These are phyloP conservation scores for Acronicta leporina DNA, from an alignment of 2,888 invertebrate species.

Conservation along the genomic window DNA sequence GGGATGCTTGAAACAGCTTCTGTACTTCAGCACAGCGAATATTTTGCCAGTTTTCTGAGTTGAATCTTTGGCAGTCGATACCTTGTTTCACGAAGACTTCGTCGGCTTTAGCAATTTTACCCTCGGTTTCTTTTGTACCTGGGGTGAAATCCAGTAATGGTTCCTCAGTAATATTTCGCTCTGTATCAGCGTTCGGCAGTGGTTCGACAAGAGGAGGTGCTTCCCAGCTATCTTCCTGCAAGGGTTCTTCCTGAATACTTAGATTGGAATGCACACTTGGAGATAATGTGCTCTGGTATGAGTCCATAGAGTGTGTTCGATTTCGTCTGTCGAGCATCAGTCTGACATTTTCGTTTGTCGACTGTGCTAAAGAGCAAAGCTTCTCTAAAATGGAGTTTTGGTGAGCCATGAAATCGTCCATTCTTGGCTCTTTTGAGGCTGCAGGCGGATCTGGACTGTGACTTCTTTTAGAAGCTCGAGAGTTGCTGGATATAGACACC, in stretches of 20 bases:
- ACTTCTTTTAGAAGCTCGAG: too few relatives aligned
- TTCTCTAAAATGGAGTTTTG: not conserved
- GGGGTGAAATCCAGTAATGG: not conserved
- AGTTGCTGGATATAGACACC: too few relatives aligned
- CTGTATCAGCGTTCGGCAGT: not conserved
- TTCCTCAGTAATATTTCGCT: not conserved
- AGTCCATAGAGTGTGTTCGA: not conserved
- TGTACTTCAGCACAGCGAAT: constrained; percentile 10
- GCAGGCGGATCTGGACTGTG: too few relatives aligned
- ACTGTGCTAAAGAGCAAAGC: too few relatives aligned
- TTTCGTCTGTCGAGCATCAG: not conserved
- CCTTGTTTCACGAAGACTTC: constrained; percentile 4
- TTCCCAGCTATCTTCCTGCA: not conserved
- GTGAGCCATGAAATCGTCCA: not conserved
- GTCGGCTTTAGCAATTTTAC: not conserved
- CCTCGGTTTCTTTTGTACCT: not conserved
- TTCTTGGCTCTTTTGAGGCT: too few relatives aligned
- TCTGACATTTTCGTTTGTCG: not conserved
- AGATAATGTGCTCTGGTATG: not conserved
- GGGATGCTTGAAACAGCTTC: constrained; percentile 4
- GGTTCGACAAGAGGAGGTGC: not conserved
- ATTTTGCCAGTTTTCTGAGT: constrained; percentile 1
- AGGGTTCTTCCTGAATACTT: not conserved
- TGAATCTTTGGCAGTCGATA: constrained; percentile 7
- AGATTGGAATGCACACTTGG: not conserved